Base-by-base conservation (phyloP, 2,797 vertebrate genomes). In the Karalla daura region DNA sequence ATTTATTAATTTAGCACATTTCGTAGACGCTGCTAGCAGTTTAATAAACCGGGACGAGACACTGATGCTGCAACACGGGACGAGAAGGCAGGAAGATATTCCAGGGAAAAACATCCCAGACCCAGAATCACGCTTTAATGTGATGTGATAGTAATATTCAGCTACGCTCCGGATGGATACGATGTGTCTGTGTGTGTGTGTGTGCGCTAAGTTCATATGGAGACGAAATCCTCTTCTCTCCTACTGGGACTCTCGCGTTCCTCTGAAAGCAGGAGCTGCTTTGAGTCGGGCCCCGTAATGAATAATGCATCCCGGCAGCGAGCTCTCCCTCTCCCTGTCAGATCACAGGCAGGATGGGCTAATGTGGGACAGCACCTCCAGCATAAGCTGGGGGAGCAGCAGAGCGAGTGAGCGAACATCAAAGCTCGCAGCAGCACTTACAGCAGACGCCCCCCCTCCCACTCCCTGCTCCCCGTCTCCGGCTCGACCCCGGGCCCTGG, bases 331-430 rank as follows among this genome's bases (percentile, higher is more conserved):
- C 80, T 81, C 78, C 24, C 83, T 83, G 85, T 90, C 90, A 90
- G 88, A 91, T 89, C 87, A 85, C 86, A 88, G 87, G 75, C 84
- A 78, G 80, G 69, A 78, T 59, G 83, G 74, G 81, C 81, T 89
- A 88, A 89, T 88, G 64, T 86, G 88, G 83, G 83, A 86, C 83
- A 87, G 83, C 88, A 87, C 88, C 90, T 90, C 85, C 76, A 88
- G 85, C 84, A 69, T 79, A 61, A 86, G 69, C 78, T 21, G 72
- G 53, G 66, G 76, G 83, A 59, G 39, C 63, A 78, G 78, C 5
- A n/a, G n/a, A n/a, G n/a, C n/a, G 63, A 81, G 70, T 55, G n/a
- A 70, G 70, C 23, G 63, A 84, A 78, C 71, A 81, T 86, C 87
- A 87, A 77, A 87, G 87, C 86, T 74, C 62, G 27, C 56, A 75